Evolutionary conservation across 2,888 invertebrate genomes (phyloP).

Genomic region (Drosophila rubida): DNA sequence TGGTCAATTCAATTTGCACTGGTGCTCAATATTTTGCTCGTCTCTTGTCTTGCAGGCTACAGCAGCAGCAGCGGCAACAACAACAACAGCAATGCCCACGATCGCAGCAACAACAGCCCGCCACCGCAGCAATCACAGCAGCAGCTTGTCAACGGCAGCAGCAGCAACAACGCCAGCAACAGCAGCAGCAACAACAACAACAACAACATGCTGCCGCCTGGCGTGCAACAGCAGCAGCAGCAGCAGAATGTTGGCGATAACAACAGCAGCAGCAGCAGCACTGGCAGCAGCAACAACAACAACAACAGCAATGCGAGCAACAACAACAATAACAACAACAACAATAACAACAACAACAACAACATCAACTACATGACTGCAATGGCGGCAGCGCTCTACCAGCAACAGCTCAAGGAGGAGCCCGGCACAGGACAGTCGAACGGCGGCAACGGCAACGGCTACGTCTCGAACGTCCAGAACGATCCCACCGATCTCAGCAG

Average conservation of each 20-base stretch:
- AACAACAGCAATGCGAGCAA: conserved; percentile 45
- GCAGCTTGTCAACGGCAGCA: conserved; percentile 53
- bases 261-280: conserved; percentile 54
- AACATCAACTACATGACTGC: conserved; percentile 83
- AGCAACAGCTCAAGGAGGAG: conserved; percentile 84
- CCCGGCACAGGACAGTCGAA: conserved; percentile 81
- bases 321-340: conserved; percentile 60
- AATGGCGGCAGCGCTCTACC: conserved; percentile 78
- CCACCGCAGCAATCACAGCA: conserved; percentile 69
- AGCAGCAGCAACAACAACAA: conserved; percentile 47
- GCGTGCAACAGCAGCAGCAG: conserved; percentile 59
- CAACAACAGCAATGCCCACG: conserved; percentile 71
- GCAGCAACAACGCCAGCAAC: conserved; percentile 59
- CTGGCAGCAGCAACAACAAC: conserved; percentile 53
- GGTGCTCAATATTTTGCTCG: neutral
- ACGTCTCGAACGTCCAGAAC: conserved; percentile 82
- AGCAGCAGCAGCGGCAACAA: conserved; percentile 63
- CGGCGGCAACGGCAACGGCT: conserved; percentile 51
- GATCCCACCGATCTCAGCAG: conserved; percentile 83
- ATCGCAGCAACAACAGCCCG: conserved; percentile 84
- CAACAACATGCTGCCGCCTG: conserved; percentile 72
- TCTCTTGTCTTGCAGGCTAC: conserved; percentile 74
- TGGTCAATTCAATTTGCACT: neutral
- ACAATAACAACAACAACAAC: conserved; percentile 77
- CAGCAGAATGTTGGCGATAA: conserved; percentile 65